phyloP scores from a whole-genome alignment of 2,113 vertebrate genomes.

The Nothocercus julius region DNA sequence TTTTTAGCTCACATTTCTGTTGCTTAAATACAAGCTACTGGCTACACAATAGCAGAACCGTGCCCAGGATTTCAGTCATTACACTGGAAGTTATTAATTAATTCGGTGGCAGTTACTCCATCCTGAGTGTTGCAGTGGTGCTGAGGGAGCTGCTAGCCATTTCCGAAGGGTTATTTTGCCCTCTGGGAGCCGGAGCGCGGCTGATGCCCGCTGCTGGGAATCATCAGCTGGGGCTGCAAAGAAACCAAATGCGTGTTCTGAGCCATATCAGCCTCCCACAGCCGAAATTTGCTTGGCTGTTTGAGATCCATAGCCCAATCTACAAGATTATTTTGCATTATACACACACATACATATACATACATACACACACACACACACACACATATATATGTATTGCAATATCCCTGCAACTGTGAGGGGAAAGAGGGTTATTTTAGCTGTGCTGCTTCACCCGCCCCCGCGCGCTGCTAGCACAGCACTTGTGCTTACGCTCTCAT shows the following conservation, averaged over 20 bases:
- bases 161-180: neutral
- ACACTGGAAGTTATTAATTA: neutral
- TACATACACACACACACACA: too few species aligned
- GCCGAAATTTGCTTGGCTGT: neutral
- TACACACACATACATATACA: too few species aligned
- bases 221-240: neutral
- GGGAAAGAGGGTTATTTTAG: neutral
- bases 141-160: neutral
- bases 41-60: neutral
- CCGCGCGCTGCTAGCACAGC: neutral
- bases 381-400: too few species aligned
- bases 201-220: rapidly evolving
- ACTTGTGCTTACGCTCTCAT: rapidly evolving
- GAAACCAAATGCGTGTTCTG: neutral
- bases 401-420: neutral
- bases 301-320: neutral
- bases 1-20: rapidly evolving
- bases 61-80: neutral
- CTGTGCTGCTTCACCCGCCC: neutral
- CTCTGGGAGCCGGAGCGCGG: neutral
- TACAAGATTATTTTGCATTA: neutral
- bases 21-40: rapidly evolving
- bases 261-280: neutral
- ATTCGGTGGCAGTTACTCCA: too few species aligned
- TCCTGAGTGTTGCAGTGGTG: neutral